Base-by-base conservation (phyloP, 2,888 invertebrate species). In the Arctia plantaginis region DNA sequence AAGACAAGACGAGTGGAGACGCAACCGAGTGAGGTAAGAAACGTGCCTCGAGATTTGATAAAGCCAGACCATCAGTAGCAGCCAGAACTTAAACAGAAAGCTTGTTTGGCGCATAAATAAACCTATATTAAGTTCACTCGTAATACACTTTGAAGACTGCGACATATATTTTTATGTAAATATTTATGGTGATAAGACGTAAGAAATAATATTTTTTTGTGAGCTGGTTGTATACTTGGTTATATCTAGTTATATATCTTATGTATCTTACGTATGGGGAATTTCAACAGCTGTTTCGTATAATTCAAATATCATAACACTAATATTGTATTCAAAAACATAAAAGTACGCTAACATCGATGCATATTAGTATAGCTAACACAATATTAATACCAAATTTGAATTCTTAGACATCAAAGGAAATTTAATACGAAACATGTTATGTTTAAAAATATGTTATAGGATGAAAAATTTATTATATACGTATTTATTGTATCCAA, bases 1-100 rank as follows among this genome's bases (percentile, higher is more conserved):
- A 75, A 70, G 79, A 74, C 65, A 66, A 71, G 23, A 33, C 68
- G 73, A 66, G 75, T 67, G 23, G 55, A 44, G 66, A 72, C 44
- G 47, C 27, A 23, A 51, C 67, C 10, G 39, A n/a, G 62, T 69
- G 59, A 23, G 69, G 30, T 41, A 33, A 30, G 30, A n/a, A 23
- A 65, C 41, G 20, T 35, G 55, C 64, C 59, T 44, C 47, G n/a
- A 23, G 73, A 39, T 69, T 68, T 73, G 69, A 73, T 64, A 47
- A 72, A 68, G 30, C 62, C 44, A 12, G 33, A 10, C 44, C 47
- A 8, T 33, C 0, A 30, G 7, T 66, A 62, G 39, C 33, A 44
- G 35, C 73, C 20, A 27, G 44, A 65, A 69, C 64, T 69, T 64
- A 51, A 73, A 69, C 66, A 66, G 12, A 44, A 39, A 39, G n/a